Evolutionary conservation across 2,888 invertebrate species (phyloP), one percentile per base, ranked within the genome.

Genomic region (Spilarctia lutea): DNA sequence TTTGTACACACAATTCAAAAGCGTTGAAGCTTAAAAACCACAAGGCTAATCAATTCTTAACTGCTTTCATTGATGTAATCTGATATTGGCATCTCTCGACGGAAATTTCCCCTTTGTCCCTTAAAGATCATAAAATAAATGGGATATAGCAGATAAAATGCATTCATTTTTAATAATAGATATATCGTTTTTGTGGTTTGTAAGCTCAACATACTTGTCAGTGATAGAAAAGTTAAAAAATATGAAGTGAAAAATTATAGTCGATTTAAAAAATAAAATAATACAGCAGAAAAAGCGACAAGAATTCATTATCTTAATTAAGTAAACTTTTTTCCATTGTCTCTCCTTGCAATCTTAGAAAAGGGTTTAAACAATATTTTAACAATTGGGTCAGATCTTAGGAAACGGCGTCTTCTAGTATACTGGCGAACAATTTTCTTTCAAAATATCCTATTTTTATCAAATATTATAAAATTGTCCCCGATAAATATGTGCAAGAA

Each of bases 301-400:
- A 45, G 16, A 16, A 20, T 52, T 52, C 24, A 18, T 18, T 24
- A 24, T 24, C 24, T 24, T 30, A 16, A 1, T 33, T 35, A 20
- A 69, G 24, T 16, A 39, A 52, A 30, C 8, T 70, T 24, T 24
- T 33, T 13, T 24, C 33, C 1, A 18, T 35, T 52, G 11, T 30
- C 30, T 30, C 18, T 48, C 7, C 48, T 45, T 8, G 11, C 68
- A 30, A 68, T 33, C 24, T 48, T 10, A 16, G 27, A n/a, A 30
- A 20, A 18, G 18, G 56, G 66, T 67, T 35, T 48, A 78, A 77
- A 77, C 73, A 77, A 75, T 79, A 74, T 82, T 76, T 20, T 79
- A 70, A 74, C 69, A 83, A 75, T 79, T 83, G 72, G 81, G 79
- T 81, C 79, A 82, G 72, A 83, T 77, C 75, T 75, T 83, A 70